Conservation (phyloP, 1,140 invertebrate genomes). For the Battus philenor region DNA sequence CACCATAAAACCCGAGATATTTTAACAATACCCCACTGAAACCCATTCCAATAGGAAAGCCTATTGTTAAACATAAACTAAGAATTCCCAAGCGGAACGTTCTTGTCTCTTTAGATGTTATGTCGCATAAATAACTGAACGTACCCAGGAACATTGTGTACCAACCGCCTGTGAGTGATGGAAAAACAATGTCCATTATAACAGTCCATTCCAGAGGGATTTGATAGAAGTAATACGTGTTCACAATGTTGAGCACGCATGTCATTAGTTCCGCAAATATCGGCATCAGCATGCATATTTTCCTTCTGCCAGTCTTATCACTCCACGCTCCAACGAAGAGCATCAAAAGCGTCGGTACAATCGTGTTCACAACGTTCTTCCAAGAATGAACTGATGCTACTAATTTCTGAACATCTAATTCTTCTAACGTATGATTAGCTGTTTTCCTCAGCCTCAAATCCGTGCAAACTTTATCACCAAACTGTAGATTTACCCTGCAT, state of each 20-base stretch:
- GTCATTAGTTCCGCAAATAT: slow-evolving; percentile 89
- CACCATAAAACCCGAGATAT: slow-evolving; percentile 63
- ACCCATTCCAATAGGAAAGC: slow-evolving; percentile 68
- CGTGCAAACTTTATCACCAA: slow-evolving; percentile 46
- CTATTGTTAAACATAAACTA: slow-evolving; percentile 85
- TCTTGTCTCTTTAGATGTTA: slow-evolving; percentile 86
- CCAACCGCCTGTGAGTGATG: slow-evolving; percentile 87
- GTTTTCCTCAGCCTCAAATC: slow-evolving; percentile 42
- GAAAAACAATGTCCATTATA: slow-evolving; percentile 81
- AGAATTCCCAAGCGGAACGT: slow-evolving; percentile 89
- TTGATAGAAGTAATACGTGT: slow-evolving; percentile 85
- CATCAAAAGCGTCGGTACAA: slow-evolving; percentile 75
- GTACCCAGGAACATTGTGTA: slow-evolving; percentile 91
- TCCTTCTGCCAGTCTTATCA: slow-evolving; percentile 83
- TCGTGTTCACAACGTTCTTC: slow-evolving; percentile 75
- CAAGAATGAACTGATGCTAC: slow-evolving; percentile 76
- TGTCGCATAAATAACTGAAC: slow-evolving; percentile 92
- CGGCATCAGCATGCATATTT: slow-evolving; percentile 89
- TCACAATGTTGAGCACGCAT: slow-evolving; percentile 84
- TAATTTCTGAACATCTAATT: slow-evolving; percentile 75
- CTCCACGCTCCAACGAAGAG: slow-evolving; percentile 80
- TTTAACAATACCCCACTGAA: slow-evolving; percentile 64
- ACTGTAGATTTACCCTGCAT: slow-evolving; percentile 54
- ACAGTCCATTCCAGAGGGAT: slow-evolving; percentile 87
- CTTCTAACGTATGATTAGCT: slow-evolving; percentile 50